Base-by-base conservation (phyloP, 2,797 vertebrate species). In the Nannoperca obscura region DNA sequence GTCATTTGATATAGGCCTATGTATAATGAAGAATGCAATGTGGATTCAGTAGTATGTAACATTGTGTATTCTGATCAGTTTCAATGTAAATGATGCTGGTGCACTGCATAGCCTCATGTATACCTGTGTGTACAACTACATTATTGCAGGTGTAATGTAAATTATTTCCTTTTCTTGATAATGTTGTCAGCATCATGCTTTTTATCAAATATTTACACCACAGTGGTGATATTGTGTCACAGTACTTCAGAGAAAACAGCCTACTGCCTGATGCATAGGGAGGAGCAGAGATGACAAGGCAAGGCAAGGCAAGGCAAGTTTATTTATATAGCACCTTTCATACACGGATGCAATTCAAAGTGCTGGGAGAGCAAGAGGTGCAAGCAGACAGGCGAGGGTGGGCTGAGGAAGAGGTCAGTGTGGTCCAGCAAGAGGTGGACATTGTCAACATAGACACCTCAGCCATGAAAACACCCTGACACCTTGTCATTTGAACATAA, bases 161-260 rank as follows among this genome's bases (percentile, higher is more conserved):
- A 6, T 36, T 12, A 59, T 40, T 8, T 40, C 15, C 11, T 17
- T 8, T 22, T 14, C 58, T 60, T 42, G 38, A 17, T n/a, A 36
- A 36, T 58, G 22, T 17, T 40, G n/a, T 63, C 12, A 54, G 14
- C 20, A 11, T 1, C 72, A 32, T 60, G n/a, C 12, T 38, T 54
- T 81, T 76, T 49, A 75, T 71, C 20, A 71, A 49, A 53, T 65
- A 80, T 70, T 59, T 61, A 71, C 55, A 66, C 11, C 46, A 38
- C 47, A 40, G 47, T 53, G 15, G 60, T 71, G 61, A 65, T 47
- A 42, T 2, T n/a, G 54, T 52, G 62, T 73, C 40, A 60, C 47
- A 54, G 47, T 19, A 14, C 20, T 27, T 42, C 71, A 63, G 53
- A 36, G 34, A 63, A 14, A 70, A 14, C 15, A 50, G 36, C 36